Base-by-base conservation (phyloP, 2,797 vertebrate species). In the Fistularia commersonii region DNA sequence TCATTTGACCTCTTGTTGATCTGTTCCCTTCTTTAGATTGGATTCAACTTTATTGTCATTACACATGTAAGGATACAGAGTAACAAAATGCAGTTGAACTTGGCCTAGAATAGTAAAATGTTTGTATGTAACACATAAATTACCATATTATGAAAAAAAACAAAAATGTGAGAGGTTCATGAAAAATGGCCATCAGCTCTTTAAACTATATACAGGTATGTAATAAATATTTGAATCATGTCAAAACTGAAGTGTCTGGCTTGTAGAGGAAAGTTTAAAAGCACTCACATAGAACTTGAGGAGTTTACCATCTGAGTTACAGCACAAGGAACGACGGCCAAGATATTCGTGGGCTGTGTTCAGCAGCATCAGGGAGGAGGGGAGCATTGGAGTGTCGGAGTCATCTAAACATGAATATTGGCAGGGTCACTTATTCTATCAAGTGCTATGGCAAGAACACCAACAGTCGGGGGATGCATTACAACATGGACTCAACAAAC, bases 321-420 rank as follows among this genome's bases (percentile, higher is more conserved):
- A 98, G 69, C 97, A 99, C 92, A 95, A 91, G 41, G 94, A 94
- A 43, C 95, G 92, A 13, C 97, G 91, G 40, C 97, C 97, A 64
- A 99, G 88, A 75, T 92, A 98, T 66, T 99, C 96, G 1, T 99
- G 97, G 5, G 96, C 97, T 0, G 95, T 97, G 80, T 94, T 98
- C 55, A 99, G 88, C 45, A 99, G 88, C 95, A 96, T 97, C 51
- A 99, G 92, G 0, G 97, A 99, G 31, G 97, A 94, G 0, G 97
- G 95, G 62, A 99, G 84, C 93, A 98, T 84, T 9, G 95, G 92
- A 0, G 85, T 87, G 65, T 95, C 92, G 0, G 90, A 81, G 64
- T 90, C 91, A 69, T 85, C 94, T 96, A 79, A 15, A 86, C 80
- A 59, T 62, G 32, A 76, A 54, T 58, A 32, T 12, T 33, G n/a